phyloP scores from a whole-genome alignment of 2,113 vertebrate genomes.

The Cisticola juncidis region DNA sequence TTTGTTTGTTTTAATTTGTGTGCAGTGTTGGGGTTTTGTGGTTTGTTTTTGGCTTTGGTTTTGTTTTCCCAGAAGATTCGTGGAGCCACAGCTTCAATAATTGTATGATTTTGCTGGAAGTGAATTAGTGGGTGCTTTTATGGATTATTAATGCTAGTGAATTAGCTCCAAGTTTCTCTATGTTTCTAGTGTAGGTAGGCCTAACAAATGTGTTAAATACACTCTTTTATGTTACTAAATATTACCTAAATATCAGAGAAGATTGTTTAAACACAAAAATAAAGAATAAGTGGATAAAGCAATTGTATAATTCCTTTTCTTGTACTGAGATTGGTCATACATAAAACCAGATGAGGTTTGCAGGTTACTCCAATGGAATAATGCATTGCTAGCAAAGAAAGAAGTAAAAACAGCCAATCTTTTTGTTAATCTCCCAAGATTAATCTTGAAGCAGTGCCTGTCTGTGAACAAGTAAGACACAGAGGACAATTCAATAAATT shows the following conservation, averaged over 20 bases:
- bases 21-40: not conserved
- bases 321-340: not conserved
- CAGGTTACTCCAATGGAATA: not conserved
- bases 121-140: not conserved
- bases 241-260: not conserved
- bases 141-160: not conserved
- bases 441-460: not conserved
- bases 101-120: not conserved
- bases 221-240: not conserved
- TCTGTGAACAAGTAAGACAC: not conserved
- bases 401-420: not conserved
- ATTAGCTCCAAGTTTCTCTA: not conserved
- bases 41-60: not conserved
- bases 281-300: not conserved
- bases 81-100: not conserved
- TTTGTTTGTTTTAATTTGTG: not conserved
- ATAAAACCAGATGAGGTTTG: not conserved
- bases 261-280: not conserved
- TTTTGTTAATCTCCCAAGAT: not conserved
- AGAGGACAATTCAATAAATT: not conserved
- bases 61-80: not conserved
- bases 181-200: not conserved
- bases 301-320: not conserved
- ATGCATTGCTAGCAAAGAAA: not conserved
- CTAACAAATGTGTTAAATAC: not conserved